Evolutionary conservation across 2,888 invertebrate genomes (phyloP), one percentile per base, ranked within the genome.

Genomic region (Aromia moschata): DNA sequence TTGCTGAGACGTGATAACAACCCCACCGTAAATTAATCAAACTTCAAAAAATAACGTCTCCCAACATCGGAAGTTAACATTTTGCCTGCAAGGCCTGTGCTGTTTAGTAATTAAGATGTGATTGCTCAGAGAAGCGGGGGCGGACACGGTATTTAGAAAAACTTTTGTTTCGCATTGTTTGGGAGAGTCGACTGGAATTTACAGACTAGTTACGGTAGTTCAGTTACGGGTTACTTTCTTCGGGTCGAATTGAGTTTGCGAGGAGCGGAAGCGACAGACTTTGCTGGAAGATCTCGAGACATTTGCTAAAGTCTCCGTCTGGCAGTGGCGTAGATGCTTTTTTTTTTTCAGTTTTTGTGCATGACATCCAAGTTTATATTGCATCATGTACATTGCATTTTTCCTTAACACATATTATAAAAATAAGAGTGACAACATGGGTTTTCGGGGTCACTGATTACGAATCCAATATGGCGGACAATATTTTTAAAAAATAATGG

Each of bases 71-170:
- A 56, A 46, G 45, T 56, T 46, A 38, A 12, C 45, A 30, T 56
- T 56, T 38, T 20, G 37, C 20, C n/a, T 31, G 44, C 49, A 11
- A 46, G 49, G 57, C 46, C 56, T 61, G 60, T 52, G 64, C 56
- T 49, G 57, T 33, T 52, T 65, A 45, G 58, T 63, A 65, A 65
- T 65, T 63, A 65, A 63, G 65, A 61, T 59, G 63, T 66, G 64
- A 62, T 66, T 66, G 66, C 56, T 56, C 45, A 44, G 57, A 17
- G 49, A 57, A 65, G 59, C 54, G 55, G 56, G 55, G 51, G 53
- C 61, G 38, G 40, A n/a, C n/a, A n/a, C 46, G 18, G 62, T 56
- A 60, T 65, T n/a, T 60, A 65, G 62, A 58, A 60, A 61, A 65
- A 65, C 56, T 54, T 54, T 54, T 44, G 54, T 54, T 54, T 41